Conservation (phyloP, 2,113 vertebrate genomes). For the Apaloderma vittatum region DNA sequence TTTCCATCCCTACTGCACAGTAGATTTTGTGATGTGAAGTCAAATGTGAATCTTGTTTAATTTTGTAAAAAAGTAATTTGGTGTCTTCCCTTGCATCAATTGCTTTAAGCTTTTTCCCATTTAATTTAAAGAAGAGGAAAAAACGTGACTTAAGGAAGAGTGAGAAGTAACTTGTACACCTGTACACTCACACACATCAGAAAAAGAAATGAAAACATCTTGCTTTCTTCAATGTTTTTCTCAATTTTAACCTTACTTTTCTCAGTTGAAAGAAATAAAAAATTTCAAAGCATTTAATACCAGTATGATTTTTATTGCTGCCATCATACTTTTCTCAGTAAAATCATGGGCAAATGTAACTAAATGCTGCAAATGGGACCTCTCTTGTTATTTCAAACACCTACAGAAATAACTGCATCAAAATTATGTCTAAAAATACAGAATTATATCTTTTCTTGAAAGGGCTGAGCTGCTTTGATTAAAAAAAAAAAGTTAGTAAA, state of each 20-base stretch:
- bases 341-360: neutral
- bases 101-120: neutral
- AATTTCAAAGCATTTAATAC: neutral
- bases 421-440: neutral
- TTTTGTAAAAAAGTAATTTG: neutral
- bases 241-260: neutral
- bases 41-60: neutral
- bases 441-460: neutral
- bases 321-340: neutral
- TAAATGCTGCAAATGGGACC: neutral
- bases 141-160: neutral
- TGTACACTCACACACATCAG: neutral
- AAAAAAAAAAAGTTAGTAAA: neutral
- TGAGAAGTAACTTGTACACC: neutral
- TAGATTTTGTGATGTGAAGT: neutral
- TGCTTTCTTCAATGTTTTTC: neutral
- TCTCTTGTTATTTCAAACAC: neutral
- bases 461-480: neutral
- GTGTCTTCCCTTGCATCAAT: neutral
- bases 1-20: neutral
- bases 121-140: neutral
- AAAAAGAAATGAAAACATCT: neutral
- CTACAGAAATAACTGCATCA: neutral
- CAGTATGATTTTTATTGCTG: neutral
- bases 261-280: neutral